phyloP scores from a whole-genome alignment of 2,888 invertebrate species.

The Temnothorax rugatulus region DNA sequence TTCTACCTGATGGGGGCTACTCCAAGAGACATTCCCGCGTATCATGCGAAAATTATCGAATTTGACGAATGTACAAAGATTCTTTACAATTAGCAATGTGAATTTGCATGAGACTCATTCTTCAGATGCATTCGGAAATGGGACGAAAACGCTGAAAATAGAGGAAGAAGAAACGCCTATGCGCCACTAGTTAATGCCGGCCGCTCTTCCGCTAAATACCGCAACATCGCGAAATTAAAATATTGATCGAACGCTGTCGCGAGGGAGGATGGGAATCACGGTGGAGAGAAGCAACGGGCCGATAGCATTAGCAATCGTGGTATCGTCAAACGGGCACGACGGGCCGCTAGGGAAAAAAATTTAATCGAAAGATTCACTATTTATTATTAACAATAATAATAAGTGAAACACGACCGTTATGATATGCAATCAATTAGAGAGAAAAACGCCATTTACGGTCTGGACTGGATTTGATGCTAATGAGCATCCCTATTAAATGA shows the following conservation, averaged over 20 bases:
- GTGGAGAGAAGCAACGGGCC: slow-evolving; percentile 73
- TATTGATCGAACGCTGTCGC: slow-evolving; percentile 84
- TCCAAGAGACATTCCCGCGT: not conserved
- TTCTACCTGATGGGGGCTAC: not conserved
- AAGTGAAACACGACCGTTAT: no score
- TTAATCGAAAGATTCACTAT: not conserved
- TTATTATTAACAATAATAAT: not conserved
- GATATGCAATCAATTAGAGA: no score
- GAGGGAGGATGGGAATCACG: slow-evolving; percentile 82
- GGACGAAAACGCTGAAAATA: not conserved
- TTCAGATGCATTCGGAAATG: slow-evolving; percentile 13
- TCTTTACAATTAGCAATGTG: not conserved
- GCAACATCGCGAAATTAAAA: slow-evolving; percentile 86
- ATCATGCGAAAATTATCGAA: not conserved
- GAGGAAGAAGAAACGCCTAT: slow-evolving; percentile 15
- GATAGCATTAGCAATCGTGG: slow-evolving; percentile 25
- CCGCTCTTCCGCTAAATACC: slow-evolving; percentile 84
- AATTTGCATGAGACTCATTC: not conserved
- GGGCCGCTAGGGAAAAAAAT: not conserved
- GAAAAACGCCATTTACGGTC: no score
- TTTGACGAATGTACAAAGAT: not conserved
- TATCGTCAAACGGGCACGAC: not conserved
- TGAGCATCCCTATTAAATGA: no score
- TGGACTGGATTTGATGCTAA: no score
- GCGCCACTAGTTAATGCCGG: slow-evolving; percentile 59